Evolutionary conservation across 2,888 invertebrate species (phyloP).

Genomic region (Hemaris fuciformis): DNA sequence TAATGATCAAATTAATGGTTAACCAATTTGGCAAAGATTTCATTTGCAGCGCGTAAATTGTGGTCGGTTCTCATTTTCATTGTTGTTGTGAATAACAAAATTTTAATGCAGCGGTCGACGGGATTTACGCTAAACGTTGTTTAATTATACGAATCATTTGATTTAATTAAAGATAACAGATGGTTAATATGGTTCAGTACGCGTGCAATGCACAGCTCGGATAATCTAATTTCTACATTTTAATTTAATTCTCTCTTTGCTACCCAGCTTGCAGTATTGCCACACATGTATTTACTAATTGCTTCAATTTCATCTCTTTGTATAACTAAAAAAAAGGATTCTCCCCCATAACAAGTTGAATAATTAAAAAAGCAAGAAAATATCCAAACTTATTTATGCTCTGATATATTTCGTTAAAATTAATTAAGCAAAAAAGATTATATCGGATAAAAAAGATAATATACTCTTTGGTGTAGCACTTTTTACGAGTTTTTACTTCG

Average conservation of each 20-base stretch:
- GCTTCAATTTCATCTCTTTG: not conserved
- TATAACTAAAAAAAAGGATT: not conserved
- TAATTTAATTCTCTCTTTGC: not conserved
- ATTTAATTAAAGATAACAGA: conserved; percentile 10
- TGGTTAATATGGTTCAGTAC: not conserved
- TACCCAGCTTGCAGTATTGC: no score
- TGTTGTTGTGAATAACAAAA: conserved; percentile 53
- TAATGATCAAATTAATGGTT: conserved; percentile 57
- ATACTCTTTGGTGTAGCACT: conserved; percentile 36
- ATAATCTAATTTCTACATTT: not conserved
- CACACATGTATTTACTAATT: no score
- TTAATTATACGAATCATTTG: conserved; percentile 29
- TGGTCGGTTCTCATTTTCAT: conserved; percentile 64
- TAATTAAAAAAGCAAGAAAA: not conserved
- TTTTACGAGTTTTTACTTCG: conserved; percentile 39
- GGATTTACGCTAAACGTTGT: conserved; percentile 45
- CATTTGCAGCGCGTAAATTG: conserved; percentile 71
- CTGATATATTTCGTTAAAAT: conserved; percentile 20
- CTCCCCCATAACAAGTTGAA: not conserved
- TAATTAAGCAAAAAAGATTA: conserved; percentile 31
- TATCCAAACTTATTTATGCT: not conserved
- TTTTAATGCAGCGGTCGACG: conserved; percentile 49
- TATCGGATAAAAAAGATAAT: conserved; percentile 30
- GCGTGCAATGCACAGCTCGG: not conserved
- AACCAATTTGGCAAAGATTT: conserved; percentile 70